Evolutionary conservation across 2,888 invertebrate species (phyloP).

Genomic region (Cylindroiulus punctatus): DNA sequence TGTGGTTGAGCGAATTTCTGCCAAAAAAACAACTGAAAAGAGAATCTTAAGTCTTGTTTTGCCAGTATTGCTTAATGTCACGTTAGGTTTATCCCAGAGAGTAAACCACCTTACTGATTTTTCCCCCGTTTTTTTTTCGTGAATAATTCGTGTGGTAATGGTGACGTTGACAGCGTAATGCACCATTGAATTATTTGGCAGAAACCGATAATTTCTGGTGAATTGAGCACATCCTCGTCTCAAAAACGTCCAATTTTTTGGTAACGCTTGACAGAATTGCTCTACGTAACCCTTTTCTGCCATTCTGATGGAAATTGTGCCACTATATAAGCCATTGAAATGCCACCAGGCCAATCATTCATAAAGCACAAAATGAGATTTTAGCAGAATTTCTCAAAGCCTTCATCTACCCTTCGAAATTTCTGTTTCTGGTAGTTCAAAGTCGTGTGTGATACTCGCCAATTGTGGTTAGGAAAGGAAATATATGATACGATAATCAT

Average conservation of each 20-base stretch:
- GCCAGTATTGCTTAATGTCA: not conserved
- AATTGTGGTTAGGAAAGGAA: too few relatives aligned
- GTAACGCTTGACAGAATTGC: not conserved
- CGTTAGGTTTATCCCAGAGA: not conserved
- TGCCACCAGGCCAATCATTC: slow-evolving; percentile 4
- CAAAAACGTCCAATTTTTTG: not conserved
- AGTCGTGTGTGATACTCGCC: not conserved
- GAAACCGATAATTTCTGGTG: slow-evolving; percentile 12
- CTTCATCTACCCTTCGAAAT: not conserved
- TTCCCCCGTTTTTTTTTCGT: not conserved
- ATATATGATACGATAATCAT: too few relatives aligned
- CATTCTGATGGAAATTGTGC: not conserved
- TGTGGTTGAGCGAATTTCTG: not conserved
- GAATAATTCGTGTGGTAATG: not conserved
- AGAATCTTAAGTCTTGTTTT: not conserved
- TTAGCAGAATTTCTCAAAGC: not conserved
- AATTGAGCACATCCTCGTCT: not conserved
- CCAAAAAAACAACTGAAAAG: not conserved
- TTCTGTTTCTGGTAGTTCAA: not conserved
- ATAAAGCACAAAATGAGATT: slow-evolving; percentile 17
- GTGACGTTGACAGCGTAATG: slow-evolving; percentile 25
- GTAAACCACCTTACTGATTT: not conserved
- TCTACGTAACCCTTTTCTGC: slow-evolving; percentile 5
- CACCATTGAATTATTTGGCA: slow-evolving; percentile 13
- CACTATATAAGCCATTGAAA: slow-evolving; percentile 20